phyloP scores from a whole-genome alignment of 2,797 vertebrate species.

The Diceros bicornis region DNA sequence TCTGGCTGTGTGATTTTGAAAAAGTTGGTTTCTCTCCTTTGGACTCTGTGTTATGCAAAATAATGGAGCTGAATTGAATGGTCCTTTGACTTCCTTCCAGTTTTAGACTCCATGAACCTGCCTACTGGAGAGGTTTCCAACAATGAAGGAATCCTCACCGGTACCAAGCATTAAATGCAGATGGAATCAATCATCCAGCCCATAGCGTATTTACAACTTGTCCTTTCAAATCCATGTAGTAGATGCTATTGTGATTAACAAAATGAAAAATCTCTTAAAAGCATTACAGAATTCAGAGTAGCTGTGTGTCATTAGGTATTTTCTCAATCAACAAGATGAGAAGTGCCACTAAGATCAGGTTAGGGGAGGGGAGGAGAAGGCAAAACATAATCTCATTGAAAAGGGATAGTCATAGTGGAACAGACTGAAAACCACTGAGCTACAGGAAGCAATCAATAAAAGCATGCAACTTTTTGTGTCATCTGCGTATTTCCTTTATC shows the following conservation, averaged over 20 bases:
- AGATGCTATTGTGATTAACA: background rate
- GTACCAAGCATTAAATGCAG: background rate
- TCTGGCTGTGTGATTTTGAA: background rate
- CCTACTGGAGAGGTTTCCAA: background rate
- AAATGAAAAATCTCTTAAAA: slow-evolving; percentile 45
- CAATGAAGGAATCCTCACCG: background rate
- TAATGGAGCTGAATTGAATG: background rate
- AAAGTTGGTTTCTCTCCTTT: background rate
- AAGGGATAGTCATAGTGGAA: background rate
- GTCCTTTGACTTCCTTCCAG: slow-evolving; percentile 40
- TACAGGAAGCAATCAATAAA: background rate
- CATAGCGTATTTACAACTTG: background rate
- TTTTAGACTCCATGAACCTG: slow-evolving; percentile 12
- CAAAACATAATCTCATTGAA: background rate
- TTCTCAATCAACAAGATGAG: background rate
- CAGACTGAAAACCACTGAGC: background rate
- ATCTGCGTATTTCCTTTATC: background rate
- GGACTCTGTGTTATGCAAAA: background rate
- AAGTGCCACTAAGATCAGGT: background rate
- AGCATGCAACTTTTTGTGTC: background rate
- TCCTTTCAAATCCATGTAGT: background rate
- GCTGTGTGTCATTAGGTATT: background rate
- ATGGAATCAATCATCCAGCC: background rate
- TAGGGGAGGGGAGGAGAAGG: background rate
- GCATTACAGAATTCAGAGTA: background rate